These are phyloP conservation scores for Hippopotamus amphibius DNA, from an alignment of 2,113 vertebrate species.

Conservation along the genomic window DNA sequence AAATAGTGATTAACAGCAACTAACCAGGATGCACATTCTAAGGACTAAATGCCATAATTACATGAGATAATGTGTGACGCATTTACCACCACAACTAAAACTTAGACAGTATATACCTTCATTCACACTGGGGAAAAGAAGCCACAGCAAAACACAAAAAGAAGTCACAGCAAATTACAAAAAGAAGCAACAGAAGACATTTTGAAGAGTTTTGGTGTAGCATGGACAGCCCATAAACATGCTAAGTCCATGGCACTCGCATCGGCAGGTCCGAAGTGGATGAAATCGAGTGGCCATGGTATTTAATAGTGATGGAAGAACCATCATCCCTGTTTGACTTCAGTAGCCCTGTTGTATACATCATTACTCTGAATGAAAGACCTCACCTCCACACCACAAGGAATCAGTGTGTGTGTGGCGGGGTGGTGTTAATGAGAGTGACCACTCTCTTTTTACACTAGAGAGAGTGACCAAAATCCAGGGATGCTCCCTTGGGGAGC, in stretches of 20 bases:
- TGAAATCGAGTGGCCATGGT: neutral
- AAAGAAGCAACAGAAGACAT: neutral
- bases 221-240: neutral
- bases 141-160: neutral
- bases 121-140: neutral
- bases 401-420: neutral
- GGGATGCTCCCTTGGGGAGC: neutral
- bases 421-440: no score
- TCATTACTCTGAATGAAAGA: neutral
- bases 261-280: neutral
- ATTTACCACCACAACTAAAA: neutral
- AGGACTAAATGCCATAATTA: neutral
- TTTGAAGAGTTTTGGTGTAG: neutral
- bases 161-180: neutral
- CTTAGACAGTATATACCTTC: neutral
- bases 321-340: neutral
- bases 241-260: neutral
- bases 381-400: neutral
- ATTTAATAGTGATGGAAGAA: neutral
- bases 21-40: neutral
- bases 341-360: neutral
- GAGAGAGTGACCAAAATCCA: neutral
- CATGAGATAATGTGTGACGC: neutral
- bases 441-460: neutral
- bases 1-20: neutral